A percentile compares a stretch with the other conserved stretches of the same genome.
Evolutionary conservation across 2,888 invertebrate genomes (phyloP).

Genomic region (Clusia tigrina): DNA sequence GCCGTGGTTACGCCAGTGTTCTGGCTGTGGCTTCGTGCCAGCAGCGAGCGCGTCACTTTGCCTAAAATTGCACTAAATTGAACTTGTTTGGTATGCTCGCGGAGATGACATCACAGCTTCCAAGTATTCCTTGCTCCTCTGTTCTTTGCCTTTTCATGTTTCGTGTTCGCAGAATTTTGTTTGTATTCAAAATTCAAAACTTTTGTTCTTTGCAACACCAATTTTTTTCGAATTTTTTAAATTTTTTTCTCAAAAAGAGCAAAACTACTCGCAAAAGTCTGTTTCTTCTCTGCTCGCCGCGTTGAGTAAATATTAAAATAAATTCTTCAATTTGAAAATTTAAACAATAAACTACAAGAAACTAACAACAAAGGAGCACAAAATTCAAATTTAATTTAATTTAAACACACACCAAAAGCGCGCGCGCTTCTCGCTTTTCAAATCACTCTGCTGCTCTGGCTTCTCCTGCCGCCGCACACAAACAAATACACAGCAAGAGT

Average conservation of each 20-base stretch:
- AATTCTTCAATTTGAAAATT: background rate
- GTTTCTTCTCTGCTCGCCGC: background rate
- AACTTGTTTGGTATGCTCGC: background rate
- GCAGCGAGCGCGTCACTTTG: too few relatives aligned
- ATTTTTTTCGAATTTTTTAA: background rate
- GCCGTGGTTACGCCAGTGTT: too few relatives aligned
- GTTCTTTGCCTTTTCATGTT: background rate
- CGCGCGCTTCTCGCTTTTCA: slow-evolving; percentile 8
- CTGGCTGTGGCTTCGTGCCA: too few relatives aligned
- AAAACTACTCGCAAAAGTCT: background rate
- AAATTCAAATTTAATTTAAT: too few relatives aligned
- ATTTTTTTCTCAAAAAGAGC: background rate
- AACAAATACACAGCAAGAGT: background rate
- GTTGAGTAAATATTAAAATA: background rate
- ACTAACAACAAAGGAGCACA: slow-evolving; percentile 8
- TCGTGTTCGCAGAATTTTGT: background rate
- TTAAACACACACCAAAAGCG: slow-evolving; percentile 2
- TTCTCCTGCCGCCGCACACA: background rate
- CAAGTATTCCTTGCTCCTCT: background rate
- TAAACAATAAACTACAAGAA: background rate
- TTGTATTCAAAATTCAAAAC: background rate
- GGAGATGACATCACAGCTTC: background rate
- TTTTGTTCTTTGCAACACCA: background rate
- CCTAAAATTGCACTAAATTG: background rate
- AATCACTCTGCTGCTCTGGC: background rate